phyloP scores from a whole-genome alignment of 2,113 vertebrate species.

The Benitochromis conjunctus region DNA sequence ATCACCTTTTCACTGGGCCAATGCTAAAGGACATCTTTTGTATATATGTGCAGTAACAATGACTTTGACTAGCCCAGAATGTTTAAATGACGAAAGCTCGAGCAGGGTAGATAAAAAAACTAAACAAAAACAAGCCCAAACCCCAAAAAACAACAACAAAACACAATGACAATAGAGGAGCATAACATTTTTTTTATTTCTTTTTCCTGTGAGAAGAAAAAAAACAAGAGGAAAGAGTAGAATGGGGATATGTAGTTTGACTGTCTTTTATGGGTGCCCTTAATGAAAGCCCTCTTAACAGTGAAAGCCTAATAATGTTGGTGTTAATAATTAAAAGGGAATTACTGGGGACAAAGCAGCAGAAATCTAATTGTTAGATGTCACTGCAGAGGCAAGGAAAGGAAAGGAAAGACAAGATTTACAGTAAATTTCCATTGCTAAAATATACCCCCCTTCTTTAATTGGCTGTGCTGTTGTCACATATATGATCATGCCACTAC shows the following conservation, averaged over 20 bases:
- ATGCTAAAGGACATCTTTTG: background rate
- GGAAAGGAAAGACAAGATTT: background rate
- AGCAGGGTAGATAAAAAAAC: background rate
- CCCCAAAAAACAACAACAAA: background rate
- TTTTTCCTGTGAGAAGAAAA: background rate
- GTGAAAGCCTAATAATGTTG: constrained; percentile 87
- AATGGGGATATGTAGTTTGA: background rate
- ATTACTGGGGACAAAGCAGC: constrained; percentile 80
- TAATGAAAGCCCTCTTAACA: constrained; percentile 81
- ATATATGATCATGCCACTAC: constrained; percentile 28
- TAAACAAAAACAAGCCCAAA: background rate
- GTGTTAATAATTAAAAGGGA: constrained; percentile 91
- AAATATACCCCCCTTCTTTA: constrained; percentile 34
- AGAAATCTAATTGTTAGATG: constrained; percentile 79
- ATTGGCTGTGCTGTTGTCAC: constrained; percentile 53
- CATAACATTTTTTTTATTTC: background rate
- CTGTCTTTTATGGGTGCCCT: constrained; percentile 55
- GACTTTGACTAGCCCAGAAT: background rate
- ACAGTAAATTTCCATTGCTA: constrained; percentile 7
- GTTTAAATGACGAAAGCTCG: background rate
- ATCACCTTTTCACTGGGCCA: background rate
- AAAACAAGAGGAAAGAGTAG: background rate
- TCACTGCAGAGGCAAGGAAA: constrained; percentile 19
- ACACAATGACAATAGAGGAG: background rate
- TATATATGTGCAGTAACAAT: background rate